These are phyloP conservation scores for Ophion costatus DNA, from an alignment of 2,888 invertebrate species.

Conservation along the genomic window DNA sequence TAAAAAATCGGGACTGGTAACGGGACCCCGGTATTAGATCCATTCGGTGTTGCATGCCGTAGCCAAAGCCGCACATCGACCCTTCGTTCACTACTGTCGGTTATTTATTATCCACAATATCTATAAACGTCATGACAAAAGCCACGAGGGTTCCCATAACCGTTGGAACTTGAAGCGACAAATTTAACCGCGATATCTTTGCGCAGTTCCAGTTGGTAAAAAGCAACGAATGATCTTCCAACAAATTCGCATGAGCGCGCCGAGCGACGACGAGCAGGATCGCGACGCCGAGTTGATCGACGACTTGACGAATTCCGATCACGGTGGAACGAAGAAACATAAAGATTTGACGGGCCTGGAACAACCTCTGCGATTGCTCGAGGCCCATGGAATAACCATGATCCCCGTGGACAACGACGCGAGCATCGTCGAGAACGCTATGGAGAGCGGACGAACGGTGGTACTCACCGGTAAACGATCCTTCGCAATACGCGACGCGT, in stretches of 20 bases:
- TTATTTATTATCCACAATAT: not conserved
- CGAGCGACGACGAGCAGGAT: constrained; percentile 75
- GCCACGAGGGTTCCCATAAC: too few species aligned
- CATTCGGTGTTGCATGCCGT: too few species aligned
- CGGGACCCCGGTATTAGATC: too few species aligned
- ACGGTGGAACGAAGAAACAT: constrained; percentile 73
- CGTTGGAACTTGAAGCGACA: not conserved
- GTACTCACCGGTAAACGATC: constrained; percentile 88
- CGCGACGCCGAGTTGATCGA: constrained; percentile 73
- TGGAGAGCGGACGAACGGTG: constrained; percentile 94
- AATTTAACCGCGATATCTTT: not conserved
- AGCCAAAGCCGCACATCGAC: too few species aligned
- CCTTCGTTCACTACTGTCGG: too few species aligned
- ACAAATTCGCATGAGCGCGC: constrained; percentile 75
- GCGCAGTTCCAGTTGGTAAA: constrained; percentile 73
- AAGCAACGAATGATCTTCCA: constrained; percentile 79
- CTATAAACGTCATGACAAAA: too few species aligned
- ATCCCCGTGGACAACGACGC: constrained; percentile 90
- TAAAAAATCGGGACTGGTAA: too few species aligned
- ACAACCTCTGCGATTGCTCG: constrained; percentile 88
- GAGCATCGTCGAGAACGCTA: constrained; percentile 90
- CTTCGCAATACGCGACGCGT: not conserved
- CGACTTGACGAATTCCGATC: constrained; percentile 70
- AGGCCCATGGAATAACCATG: constrained; percentile 94
- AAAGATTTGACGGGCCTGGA: constrained; percentile 77